A percentile compares a stretch with the other conserved stretches of the same genome.
Conservation (phyloP, 2,797 vertebrate genomes). For the Falco naumanni region DNA sequence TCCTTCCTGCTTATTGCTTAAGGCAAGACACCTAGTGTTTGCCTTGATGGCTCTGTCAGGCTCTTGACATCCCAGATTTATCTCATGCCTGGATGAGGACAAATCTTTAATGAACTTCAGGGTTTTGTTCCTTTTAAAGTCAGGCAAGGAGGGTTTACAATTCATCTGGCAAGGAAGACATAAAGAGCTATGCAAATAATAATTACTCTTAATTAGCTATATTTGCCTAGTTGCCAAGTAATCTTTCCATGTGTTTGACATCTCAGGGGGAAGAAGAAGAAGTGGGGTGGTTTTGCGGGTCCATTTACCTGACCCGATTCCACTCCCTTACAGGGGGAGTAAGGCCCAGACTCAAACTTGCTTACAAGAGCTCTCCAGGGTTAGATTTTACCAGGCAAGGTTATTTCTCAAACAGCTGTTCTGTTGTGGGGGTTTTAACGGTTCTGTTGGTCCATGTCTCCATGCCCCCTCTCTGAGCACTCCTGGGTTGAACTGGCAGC, state of each 20-base stretch:
- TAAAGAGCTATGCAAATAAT: neutral
- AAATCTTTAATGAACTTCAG: neutral
- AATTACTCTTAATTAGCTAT: neutral
- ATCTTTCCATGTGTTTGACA: neutral
- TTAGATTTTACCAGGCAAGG: neutral
- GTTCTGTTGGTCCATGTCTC: neutral
- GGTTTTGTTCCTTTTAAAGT: neutral
- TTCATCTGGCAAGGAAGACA: neutral
- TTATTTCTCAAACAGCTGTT: neutral
- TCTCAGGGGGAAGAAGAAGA: neutral
- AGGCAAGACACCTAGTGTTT: constrained; percentile 23
- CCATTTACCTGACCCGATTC: neutral
- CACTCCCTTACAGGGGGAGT: neutral
- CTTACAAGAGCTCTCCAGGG: neutral
- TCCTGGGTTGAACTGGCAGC: neutral
- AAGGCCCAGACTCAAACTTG: neutral
- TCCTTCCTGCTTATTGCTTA: constrained; percentile 17
- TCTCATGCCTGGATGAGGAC: neutral
- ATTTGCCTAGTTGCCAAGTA: neutral
- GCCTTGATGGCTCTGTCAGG: neutral
- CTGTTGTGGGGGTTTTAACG: neutral
- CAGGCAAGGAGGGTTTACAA: neutral
- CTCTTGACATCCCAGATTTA: neutral
- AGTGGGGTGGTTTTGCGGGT: neutral
- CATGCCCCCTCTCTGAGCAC: rapidly evolving